Conservation (phyloP, 1,140 invertebrate species). For the Aphaenogaster floridana region DNA sequence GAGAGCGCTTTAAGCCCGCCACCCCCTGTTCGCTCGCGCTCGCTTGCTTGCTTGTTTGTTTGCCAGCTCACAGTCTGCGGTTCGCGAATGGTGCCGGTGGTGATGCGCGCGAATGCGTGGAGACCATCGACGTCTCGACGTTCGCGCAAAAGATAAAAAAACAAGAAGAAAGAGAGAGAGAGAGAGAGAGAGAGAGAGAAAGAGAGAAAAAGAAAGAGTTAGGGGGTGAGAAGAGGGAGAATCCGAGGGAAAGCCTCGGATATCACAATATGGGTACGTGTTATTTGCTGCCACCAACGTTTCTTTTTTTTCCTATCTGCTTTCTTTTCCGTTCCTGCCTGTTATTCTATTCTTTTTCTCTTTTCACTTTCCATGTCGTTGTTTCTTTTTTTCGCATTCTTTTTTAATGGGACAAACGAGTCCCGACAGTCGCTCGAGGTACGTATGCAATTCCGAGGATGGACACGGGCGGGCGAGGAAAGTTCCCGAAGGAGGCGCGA, state of each 20-base stretch:
- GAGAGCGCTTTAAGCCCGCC: slow-evolving; percentile 58
- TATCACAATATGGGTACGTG: slow-evolving; percentile 75
- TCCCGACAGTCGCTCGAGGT: slow-evolving; percentile 53
- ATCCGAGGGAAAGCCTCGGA: slow-evolving; percentile 44
- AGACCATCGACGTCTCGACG: slow-evolving; percentile 54
- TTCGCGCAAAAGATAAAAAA: slow-evolving; percentile 16
- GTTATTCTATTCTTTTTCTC: slow-evolving; percentile 26
- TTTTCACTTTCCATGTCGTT: slow-evolving; percentile 23
- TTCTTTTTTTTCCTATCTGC: slow-evolving; percentile 50
- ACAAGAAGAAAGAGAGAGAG: not conserved
- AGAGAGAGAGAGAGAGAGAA: not conserved
- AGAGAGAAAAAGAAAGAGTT: not conserved
- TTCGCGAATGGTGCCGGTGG: slow-evolving; percentile 30
- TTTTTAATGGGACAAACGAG: slow-evolving; percentile 42
- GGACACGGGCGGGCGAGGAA: slow-evolving; percentile 29
- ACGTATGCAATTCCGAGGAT: slow-evolving; percentile 24
- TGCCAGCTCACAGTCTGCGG: slow-evolving; percentile 43
- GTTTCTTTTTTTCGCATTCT: slow-evolving; percentile 10
- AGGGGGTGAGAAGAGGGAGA: not conserved
- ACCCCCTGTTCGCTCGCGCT: slow-evolving; percentile 43
- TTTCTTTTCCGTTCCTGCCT: slow-evolving; percentile 30
- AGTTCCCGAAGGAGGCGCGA: slow-evolving; percentile 4
- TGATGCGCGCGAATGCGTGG: slow-evolving; percentile 26
- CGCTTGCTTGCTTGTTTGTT: slow-evolving; percentile 32
- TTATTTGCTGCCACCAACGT: slow-evolving; percentile 86